phyloP scores from a whole-genome alignment of 2,113 vertebrate species.

The Centropus bengalensis region DNA sequence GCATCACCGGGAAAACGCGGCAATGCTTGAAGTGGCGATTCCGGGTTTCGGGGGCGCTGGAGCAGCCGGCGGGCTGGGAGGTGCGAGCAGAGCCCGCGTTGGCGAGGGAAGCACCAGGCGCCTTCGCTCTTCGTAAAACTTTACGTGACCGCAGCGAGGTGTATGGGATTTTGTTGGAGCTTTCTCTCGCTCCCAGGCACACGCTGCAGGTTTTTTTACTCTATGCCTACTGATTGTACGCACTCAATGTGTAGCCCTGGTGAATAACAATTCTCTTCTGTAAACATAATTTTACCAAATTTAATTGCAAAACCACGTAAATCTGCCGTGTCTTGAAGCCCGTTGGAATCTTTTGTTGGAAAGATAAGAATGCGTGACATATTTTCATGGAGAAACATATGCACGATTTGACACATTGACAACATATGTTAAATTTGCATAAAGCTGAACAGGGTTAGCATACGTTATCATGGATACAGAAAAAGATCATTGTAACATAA shows the following conservation, averaged over 20 bases:
- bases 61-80: too few species aligned
- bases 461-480: neutral
- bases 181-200: neutral
- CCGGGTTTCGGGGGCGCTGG: too few species aligned
- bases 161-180: neutral
- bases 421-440: neutral
- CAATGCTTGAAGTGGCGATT: too few species aligned
- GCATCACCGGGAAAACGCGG: too few species aligned
- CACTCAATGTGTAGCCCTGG: too few species aligned
- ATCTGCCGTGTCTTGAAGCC: neutral
- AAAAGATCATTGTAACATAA: neutral
- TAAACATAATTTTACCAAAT: neutral
- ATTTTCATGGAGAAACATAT: neutral
- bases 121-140: neutral
- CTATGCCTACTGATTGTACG: neutral
- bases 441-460: neutral
- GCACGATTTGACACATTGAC: neutral
- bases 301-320: neutral
- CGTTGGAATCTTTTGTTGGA: neutral
- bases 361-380: neutral
- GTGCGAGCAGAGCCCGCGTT: too few species aligned
- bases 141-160: rapidly evolving
- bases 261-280: neutral
- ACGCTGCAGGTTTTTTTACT: rapidly evolving
- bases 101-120: neutral